A percentile compares a stretch with the other conserved stretches of the same genome.
These are phyloP conservation scores for Otis tarda DNA, from an alignment of 2,113 vertebrate species.

Conservation along the genomic window DNA sequence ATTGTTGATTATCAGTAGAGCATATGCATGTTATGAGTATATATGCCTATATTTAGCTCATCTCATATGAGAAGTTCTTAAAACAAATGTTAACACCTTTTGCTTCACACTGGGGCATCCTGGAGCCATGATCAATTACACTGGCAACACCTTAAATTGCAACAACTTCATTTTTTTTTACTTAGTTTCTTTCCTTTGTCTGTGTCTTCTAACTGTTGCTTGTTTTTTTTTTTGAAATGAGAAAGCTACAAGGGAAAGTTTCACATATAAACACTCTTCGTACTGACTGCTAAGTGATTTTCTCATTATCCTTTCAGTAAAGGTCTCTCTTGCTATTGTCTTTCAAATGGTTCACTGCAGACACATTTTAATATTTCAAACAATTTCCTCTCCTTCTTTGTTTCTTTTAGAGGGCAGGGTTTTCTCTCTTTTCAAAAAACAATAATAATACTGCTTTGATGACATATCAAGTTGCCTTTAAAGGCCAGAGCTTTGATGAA, in stretches of 20 bases:
- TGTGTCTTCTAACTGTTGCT: neutral
- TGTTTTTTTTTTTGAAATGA: neutral
- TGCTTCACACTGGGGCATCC: neutral
- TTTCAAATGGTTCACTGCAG: neutral
- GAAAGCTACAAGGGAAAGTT: neutral
- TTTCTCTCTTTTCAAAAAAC: neutral
- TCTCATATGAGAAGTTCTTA: neutral
- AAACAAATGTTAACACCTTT: neutral
- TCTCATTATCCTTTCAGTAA: neutral
- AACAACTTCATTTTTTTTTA: neutral
- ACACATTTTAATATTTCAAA: neutral
- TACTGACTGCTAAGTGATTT: neutral
- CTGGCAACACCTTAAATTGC: neutral
- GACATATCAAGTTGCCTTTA: neutral
- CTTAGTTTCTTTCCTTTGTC: neutral
- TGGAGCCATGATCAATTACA: neutral
- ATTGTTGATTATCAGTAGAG: neutral
- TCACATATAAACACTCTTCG: neutral
- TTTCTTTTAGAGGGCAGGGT: neutral
- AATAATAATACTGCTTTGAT: neutral
- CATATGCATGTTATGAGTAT: neutral
- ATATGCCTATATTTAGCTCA: neutral
- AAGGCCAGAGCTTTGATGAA: neutral
- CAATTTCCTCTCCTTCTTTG: neutral
- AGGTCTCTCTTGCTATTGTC: neutral